Conservation (phyloP, 2,888 invertebrate genomes). For the Drosophila pseudotalamancana region DNA sequence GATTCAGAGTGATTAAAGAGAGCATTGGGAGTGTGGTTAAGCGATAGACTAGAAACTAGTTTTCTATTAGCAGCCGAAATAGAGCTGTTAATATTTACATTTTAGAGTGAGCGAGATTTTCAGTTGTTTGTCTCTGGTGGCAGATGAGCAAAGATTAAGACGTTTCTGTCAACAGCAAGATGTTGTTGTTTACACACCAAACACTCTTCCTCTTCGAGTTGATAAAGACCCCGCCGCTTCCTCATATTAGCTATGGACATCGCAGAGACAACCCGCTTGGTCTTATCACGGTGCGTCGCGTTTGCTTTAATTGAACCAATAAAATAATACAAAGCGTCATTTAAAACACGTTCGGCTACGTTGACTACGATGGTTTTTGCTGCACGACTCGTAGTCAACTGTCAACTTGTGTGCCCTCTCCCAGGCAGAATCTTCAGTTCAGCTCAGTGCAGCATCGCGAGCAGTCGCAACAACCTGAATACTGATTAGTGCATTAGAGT, state of each 20-base stretch:
- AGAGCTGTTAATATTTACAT: constrained; percentile 31
- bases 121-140: constrained; percentile 3
- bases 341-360: constrained; percentile 61
- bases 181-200: constrained; percentile 59
- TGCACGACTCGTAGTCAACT: constrained; percentile 38
- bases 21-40: background rate
- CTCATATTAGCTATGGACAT: constrained; percentile 9
- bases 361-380: constrained; percentile 56
- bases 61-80: constrained; percentile 29
- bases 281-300: constrained; percentile 60
- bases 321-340: constrained; percentile 75
- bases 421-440: constrained; percentile 50
- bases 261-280: constrained; percentile 19
- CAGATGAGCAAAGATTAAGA: constrained; percentile 8
- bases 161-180: constrained; percentile 9
- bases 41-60: constrained; percentile 27
- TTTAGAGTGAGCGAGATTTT: background rate
- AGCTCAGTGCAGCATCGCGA: constrained; percentile 60
- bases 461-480: constrained; percentile 42
- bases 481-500: constrained; percentile 15
- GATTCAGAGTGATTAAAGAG: background rate
- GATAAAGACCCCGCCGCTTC: background rate
- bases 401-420: constrained; percentile 51
- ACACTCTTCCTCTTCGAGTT: constrained; percentile 21
- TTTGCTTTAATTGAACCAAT: constrained; percentile 80